Percentiles rank a stretch among this genome's conserved stretches.
Conservation (phyloP, 2,888 invertebrate species). For the Hydroisotoma schaefferi region DNA sequence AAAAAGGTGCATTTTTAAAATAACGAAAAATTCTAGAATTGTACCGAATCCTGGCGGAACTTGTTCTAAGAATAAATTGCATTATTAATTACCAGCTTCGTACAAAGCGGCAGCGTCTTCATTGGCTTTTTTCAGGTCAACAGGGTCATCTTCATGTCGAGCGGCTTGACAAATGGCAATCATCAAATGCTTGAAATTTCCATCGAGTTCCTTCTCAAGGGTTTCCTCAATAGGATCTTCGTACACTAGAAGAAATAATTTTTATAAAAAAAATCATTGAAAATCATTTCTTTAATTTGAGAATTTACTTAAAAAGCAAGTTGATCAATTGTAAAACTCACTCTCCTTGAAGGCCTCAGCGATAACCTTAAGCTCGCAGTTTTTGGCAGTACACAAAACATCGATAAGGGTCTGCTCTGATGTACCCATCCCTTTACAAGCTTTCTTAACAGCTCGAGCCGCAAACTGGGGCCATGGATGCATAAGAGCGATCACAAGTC, state of each 20-base stretch:
- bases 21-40: too few relatives aligned
- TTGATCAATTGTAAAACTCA: constrained; percentile 25
- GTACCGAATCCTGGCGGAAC: too few relatives aligned
- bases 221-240: constrained; percentile 52
- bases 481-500: constrained; percentile 54
- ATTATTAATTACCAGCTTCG: constrained; percentile 44
- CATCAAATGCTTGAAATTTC: constrained; percentile 56
- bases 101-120: constrained; percentile 42
- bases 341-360: constrained; percentile 47
- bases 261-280: neutral
- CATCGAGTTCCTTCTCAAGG: constrained; percentile 55
- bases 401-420: constrained; percentile 53
- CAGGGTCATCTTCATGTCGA: constrained; percentile 44
- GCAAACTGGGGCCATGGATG: constrained; percentile 53
- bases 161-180: constrained; percentile 51
- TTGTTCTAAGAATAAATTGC: too few relatives aligned
- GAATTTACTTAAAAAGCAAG: neutral
- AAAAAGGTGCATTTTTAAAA: too few relatives aligned
- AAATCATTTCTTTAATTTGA: neutral
- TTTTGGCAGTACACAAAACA: constrained; percentile 54
- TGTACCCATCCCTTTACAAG: constrained; percentile 54
- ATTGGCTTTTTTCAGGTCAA: constrained; percentile 39
- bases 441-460: constrained; percentile 54
- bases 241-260: constrained; percentile 46
- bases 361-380: constrained; percentile 51